Evolutionary conservation across 2,888 invertebrate species (phyloP).

Genomic region (Cryptops parisi): DNA sequence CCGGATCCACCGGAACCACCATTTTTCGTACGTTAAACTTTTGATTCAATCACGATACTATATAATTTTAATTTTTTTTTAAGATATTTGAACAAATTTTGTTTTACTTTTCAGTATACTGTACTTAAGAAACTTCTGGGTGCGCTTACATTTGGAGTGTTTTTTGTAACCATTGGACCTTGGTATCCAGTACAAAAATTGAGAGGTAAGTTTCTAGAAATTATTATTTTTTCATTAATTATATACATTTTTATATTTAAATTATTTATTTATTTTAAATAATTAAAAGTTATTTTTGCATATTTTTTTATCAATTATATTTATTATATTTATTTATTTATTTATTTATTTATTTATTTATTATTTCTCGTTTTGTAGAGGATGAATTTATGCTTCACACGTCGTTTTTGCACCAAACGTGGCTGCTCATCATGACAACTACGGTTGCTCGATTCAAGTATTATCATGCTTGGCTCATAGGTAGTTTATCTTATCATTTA

Average conservation of each 20-base stretch:
- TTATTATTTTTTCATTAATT: not conserved
- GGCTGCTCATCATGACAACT: slow-evolving; percentile 41
- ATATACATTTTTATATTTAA: not conserved
- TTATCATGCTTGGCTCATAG: slow-evolving; percentile 89
- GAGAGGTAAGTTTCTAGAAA: not conserved
- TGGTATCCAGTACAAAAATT: not conserved
- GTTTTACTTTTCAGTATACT: not conserved
- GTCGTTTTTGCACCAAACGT: not conserved
- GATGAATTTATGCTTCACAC: not conserved
- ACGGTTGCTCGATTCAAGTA: slow-evolving; percentile 76
- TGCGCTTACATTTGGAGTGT: not conserved
- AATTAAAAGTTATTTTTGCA: not conserved
- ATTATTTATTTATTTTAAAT: not conserved
- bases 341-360: not conserved
- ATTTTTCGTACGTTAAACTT: too few relatives aligned
- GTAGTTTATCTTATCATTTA: too few relatives aligned
- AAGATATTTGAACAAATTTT: too few relatives aligned
- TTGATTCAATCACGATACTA: too few relatives aligned
- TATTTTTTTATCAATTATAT: not conserved
- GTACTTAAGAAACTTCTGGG: not conserved
- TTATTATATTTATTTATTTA: too few relatives aligned
- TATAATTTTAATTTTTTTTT: too few relatives aligned
- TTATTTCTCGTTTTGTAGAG: not conserved
- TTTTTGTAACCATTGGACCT: not conserved
- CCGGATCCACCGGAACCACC: too few relatives aligned